Conservation (phyloP, 2,888 invertebrate species). For the Spatulosminthurus flaviceps region DNA sequence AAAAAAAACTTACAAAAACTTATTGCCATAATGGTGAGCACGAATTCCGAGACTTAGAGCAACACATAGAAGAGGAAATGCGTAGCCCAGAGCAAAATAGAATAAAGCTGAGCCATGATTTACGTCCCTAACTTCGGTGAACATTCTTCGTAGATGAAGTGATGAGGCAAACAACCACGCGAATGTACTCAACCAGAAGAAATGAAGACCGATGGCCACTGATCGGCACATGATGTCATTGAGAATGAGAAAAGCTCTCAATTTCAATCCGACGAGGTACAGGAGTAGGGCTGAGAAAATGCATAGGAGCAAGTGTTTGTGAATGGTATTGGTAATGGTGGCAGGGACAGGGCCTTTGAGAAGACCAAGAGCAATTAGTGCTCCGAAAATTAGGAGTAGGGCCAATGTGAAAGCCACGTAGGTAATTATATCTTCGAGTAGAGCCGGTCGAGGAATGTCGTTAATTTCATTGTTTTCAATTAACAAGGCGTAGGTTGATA, state of each 20-base stretch:
- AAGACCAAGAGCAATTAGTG: constrained; percentile 82
- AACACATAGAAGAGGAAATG: constrained; percentile 88
- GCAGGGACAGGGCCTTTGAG: constrained; percentile 77
- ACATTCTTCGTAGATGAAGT: constrained; percentile 89
- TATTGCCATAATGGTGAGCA: constrained; percentile 94
- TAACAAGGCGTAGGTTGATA: constrained; percentile 89
- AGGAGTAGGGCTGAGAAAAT: constrained; percentile 86
- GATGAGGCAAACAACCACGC: constrained; percentile 93
- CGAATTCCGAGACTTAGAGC: constrained; percentile 90
- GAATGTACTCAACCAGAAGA: constrained; percentile 89
- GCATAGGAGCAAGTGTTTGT: constrained; percentile 91
- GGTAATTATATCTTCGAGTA: constrained; percentile 85
- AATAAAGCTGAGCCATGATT: constrained; percentile 94
- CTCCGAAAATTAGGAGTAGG: constrained; percentile 79
- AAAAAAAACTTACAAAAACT: constrained; percentile 80
- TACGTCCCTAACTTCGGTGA: constrained; percentile 94
- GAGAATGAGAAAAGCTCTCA: constrained; percentile 79
- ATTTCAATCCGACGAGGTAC: constrained; percentile 87
- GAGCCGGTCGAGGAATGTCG: constrained; percentile 86
- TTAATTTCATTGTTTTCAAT: constrained; percentile 89
- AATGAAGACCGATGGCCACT: constrained; percentile 75
- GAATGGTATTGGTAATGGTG: constrained; percentile 92
- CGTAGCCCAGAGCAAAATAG: constrained; percentile 92
- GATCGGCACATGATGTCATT: constrained; percentile 74
- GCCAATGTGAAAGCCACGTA: constrained; percentile 89